These are phyloP conservation scores for Megalonaias nervosa DNA, from an alignment of 1,140 invertebrate genomes.

Conservation along the genomic window DNA sequence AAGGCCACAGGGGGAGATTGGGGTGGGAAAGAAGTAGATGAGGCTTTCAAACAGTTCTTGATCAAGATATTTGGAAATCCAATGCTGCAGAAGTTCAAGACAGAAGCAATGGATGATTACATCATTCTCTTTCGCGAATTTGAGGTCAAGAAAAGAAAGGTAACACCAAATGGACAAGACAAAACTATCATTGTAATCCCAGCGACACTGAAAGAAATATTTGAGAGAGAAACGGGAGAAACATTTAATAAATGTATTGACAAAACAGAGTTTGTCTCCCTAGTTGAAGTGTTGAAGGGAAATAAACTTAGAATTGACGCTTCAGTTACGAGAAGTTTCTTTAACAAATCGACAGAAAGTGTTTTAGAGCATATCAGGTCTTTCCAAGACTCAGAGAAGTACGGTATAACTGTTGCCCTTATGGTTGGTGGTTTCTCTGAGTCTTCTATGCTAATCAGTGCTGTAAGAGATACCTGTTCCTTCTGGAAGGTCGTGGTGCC, in stretches of 20 bases:
- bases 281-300: background rate
- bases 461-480: background rate
- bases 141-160: background rate
- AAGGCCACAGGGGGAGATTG: background rate
- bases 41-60: background rate
- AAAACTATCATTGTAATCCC: background rate
- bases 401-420: background rate
- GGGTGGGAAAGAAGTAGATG: background rate
- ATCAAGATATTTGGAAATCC: background rate
- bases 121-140: background rate
- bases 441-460: background rate
- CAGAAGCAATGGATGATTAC: background rate
- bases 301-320: background rate
- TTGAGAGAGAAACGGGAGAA: background rate
- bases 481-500: background rate
- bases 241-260: background rate
- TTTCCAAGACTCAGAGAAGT: background rate
- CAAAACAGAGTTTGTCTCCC: background rate
- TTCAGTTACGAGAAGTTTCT: background rate
- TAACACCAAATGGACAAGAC: background rate
- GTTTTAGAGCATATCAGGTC: background rate
- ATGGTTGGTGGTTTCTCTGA: constrained; percentile 15
- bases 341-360: background rate
- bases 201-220: background rate
- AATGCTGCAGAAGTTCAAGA: background rate